Evolutionary conservation across 2,113 vertebrate genomes (phyloP).

Genomic region (Camelus bactrianus): DNA sequence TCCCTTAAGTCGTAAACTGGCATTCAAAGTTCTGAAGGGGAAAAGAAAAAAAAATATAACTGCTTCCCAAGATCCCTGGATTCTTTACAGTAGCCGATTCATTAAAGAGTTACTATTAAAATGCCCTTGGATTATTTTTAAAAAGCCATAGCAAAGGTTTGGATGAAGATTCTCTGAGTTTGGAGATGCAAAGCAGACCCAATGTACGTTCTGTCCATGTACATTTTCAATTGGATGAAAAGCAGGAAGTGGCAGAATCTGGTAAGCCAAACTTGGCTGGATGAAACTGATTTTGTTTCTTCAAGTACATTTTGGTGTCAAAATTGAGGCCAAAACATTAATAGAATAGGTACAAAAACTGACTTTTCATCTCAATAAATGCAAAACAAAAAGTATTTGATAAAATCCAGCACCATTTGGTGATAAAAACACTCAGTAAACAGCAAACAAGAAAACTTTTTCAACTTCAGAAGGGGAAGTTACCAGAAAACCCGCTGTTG

Average conservation of each 20-base stretch:
- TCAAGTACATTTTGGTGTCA: constrained; percentile 51
- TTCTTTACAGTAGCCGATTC: constrained; percentile 85
- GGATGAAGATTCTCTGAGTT: constrained; percentile 66
- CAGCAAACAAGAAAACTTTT: neutral
- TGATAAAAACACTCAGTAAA: neutral
- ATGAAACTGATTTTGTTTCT: constrained; percentile 83
- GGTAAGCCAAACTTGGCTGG: constrained; percentile 82
- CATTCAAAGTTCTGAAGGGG: neutral
- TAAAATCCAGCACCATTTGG: neutral
- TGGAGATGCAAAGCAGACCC: constrained; percentile 87
- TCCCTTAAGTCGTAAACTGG: neutral
- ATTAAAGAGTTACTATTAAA: constrained; percentile 83
- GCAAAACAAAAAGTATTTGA: neutral
- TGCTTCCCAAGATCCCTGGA: constrained; percentile 47
- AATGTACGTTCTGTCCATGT: constrained; percentile 70
- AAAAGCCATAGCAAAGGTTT: constrained; percentile 80
- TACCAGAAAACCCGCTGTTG: neutral
- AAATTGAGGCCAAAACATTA: neutral
- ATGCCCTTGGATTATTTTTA: constrained; percentile 79
- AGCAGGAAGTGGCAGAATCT: constrained; percentile 86
- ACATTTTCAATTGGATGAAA: constrained; percentile 86
- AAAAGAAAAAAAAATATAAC: fast-evolving
- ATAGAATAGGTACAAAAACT: neutral
- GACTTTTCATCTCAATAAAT: neutral
- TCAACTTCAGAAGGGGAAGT: neutral